Percentiles rank a stretch among this genome's conserved stretches.
phyloP scores from a whole-genome alignment of 2,797 vertebrate species.

The Urosaurus nigricauda region DNA sequence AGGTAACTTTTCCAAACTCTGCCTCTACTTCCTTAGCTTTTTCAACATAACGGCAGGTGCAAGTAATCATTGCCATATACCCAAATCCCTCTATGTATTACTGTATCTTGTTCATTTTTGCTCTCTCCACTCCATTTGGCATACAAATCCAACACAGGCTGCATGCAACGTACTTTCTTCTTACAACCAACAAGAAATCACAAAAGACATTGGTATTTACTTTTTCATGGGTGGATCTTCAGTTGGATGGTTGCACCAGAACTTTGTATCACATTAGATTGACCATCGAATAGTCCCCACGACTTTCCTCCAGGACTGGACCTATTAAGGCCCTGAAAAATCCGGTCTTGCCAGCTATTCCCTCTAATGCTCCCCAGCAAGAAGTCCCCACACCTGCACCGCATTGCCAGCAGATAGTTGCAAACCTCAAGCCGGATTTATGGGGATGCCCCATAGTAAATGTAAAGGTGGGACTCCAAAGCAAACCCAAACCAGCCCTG shows the following conservation, averaged over 20 bases:
- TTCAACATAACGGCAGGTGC: not conserved
- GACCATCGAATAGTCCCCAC: no score
- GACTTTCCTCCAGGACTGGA: no score
- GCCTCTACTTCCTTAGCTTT: not conserved
- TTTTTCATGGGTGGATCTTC: conserved; percentile 94
- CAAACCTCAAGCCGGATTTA: no score
- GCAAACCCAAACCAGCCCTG: no score
- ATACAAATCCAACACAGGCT: not conserved
- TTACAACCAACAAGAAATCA: not conserved
- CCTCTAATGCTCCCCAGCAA: no score
- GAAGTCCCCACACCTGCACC: no score
- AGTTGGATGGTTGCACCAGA: conserved; percentile 94
- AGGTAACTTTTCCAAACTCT: not conserved
- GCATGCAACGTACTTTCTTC: not conserved
- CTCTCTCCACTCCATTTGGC: not conserved
- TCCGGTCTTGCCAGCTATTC: no score
- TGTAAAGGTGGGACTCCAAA: no score
- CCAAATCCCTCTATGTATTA: not conserved
- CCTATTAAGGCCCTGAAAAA: no score
- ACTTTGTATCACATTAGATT: conserved; percentile 94
- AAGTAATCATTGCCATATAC: not conserved
- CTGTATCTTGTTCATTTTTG: not conserved
- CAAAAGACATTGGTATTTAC: conserved; percentile 71
- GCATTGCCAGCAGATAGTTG: no score
- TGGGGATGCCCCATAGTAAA: no score